Evolutionary conservation across 2,797 vertebrate genomes (phyloP).

Genomic region (Alfaro cultratus): DNA sequence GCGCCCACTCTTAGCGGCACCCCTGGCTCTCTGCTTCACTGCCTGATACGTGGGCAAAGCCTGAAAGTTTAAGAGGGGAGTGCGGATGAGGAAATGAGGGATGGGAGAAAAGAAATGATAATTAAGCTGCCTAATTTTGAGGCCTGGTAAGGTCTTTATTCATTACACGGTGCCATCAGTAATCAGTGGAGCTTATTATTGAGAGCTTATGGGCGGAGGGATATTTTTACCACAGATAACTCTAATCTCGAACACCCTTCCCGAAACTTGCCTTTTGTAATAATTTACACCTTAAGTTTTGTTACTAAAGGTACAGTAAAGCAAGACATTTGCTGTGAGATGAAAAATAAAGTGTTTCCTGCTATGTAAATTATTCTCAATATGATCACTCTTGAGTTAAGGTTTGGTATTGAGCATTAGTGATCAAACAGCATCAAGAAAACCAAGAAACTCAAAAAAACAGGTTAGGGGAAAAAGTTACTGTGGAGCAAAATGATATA

Average conservation of each 20-base stretch:
- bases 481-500: neutral
- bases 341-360: neutral
- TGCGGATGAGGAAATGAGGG: slow-evolving; percentile 23
- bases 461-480: neutral
- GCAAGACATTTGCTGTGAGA: neutral
- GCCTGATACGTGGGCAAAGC: slow-evolving; percentile 49
- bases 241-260: slow-evolving; percentile 8
- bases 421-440: neutral
- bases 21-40: slow-evolving; percentile 28
- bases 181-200: slow-evolving; percentile 69
- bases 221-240: slow-evolving; percentile 56
- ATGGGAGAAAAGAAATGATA: slow-evolving; percentile 52
- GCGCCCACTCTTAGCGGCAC: slow-evolving; percentile 28
- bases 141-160: slow-evolving; percentile 70
- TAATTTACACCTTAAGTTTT: neutral
- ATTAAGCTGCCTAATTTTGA: slow-evolving; percentile 69
- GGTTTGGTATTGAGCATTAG: neutral
- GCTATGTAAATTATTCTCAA: neutral
- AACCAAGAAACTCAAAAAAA: neutral
- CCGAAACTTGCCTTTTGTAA: slow-evolving; percentile 6
- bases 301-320: neutral
- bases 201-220: slow-evolving; percentile 45
- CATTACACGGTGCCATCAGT: slow-evolving; percentile 68
- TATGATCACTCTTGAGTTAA: neutral
- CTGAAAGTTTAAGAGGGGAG: slow-evolving; percentile 46